A percentile compares a stretch with the other conserved stretches of the same genome.
phyloP scores from a whole-genome alignment of 2,113 vertebrate genomes.

The Nyctereutes procyonoides region DNA sequence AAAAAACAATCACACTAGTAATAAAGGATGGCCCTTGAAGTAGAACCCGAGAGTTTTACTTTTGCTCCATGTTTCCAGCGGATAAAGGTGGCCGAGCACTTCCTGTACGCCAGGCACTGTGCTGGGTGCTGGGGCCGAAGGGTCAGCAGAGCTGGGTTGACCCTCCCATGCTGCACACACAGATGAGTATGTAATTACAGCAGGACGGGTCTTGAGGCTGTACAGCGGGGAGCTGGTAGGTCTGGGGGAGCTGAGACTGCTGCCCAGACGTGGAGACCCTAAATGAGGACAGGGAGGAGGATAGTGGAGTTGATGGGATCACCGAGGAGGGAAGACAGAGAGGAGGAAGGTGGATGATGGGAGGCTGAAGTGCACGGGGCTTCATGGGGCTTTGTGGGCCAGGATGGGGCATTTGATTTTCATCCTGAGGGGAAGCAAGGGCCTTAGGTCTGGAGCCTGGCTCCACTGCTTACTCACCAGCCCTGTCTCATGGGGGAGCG shows the following conservation, averaged over 20 bases:
- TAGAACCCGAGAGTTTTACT: not conserved
- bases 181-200: not conserved
- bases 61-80: not conserved
- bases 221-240: not conserved
- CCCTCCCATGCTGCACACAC: accelerated
- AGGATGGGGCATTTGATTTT: accelerated
- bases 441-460: not conserved
- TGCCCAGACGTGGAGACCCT: not conserved
- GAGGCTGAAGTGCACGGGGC: not conserved
- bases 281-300: not conserved
- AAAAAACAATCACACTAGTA: not conserved
- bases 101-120: not conserved
- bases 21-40: not conserved
- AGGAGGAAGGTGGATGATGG: not conserved
- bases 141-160: not conserved
- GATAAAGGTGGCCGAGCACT: not conserved
- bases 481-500: not conserved
- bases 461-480: not conserved
- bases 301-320: accelerated
- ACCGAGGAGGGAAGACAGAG: not conserved
- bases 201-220: not conserved
- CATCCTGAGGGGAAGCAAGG: not conserved
- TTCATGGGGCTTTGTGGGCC: not conserved
- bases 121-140: accelerated
- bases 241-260: not conserved